phyloP scores from a whole-genome alignment of 2,888 invertebrate genomes.

The Anorthoa munda region DNA sequence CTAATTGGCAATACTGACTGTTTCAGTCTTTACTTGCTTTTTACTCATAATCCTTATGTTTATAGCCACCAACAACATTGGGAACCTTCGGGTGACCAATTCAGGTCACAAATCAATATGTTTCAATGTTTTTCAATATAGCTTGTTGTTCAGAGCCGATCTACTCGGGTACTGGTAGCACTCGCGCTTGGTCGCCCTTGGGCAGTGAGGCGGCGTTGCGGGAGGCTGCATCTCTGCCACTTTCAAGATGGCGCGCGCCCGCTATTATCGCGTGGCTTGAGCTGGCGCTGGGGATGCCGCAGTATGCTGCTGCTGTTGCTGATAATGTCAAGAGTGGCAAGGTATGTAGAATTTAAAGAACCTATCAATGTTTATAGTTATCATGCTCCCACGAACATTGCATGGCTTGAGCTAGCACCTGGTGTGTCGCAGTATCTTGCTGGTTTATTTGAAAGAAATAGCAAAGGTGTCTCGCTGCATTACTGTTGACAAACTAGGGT shows the following conservation, averaged over 20 bases:
- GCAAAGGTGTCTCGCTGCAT: background rate
- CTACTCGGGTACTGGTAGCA: conserved; percentile 84
- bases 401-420: conserved; percentile 7
- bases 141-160: conserved; percentile 83
- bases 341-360: conserved; percentile 85
- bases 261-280: conserved; percentile 98
- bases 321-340: conserved; percentile 99
- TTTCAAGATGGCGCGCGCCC: conserved; percentile 97
- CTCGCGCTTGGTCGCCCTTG: conserved; percentile 93
- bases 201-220: conserved; percentile 95
- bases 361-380: background rate
- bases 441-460: background rate
- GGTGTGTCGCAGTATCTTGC: background rate
- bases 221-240: conserved; percentile 96
- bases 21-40: background rate
- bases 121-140: conserved; percentile 62
- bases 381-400: conserved; percentile 4
- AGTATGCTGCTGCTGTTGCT: conserved; percentile 96
- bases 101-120: conserved; percentile 52
- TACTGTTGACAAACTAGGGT: background rate
- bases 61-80: conserved; percentile 19
- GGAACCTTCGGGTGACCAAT: conserved; percentile 52
- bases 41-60: conserved; percentile 1
- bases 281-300: conserved; percentile 98
- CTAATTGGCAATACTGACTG: background rate